These are phyloP conservation scores for Aythya fuligula DNA, from an alignment of 2,797 vertebrate genomes.

Conservation along the genomic window DNA sequence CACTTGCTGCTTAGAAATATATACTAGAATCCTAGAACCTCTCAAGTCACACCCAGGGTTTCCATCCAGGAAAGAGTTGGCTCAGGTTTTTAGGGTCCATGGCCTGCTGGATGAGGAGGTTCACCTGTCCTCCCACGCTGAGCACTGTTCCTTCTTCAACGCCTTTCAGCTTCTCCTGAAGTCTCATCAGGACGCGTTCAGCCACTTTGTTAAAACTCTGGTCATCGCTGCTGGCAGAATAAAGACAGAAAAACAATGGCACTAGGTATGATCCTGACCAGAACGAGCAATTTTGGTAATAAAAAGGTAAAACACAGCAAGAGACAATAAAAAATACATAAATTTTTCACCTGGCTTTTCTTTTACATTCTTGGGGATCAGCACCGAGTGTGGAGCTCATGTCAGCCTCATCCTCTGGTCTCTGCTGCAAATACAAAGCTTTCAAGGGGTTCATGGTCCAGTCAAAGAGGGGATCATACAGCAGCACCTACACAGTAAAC, in stretches of 20 bases:
- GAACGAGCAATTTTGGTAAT: background rate
- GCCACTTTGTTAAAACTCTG: slow-evolving; percentile 98
- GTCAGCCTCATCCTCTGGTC: slow-evolving; percentile 92
- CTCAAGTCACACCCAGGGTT: slow-evolving; percentile 89
- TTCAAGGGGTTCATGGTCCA: slow-evolving; percentile 99
- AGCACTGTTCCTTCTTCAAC: slow-evolving; percentile 95
- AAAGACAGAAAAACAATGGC: background rate
- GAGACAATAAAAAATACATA: background rate
- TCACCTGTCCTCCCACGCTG: slow-evolving; percentile 94
- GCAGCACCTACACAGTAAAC: slow-evolving; percentile 84
- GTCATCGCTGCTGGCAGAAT: slow-evolving; percentile 78
- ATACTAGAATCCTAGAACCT: background rate
- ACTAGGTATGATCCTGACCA: background rate
- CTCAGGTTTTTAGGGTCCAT: slow-evolving; percentile 98
- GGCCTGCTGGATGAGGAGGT: slow-evolving; percentile 97
- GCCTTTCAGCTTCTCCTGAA: slow-evolving; percentile 98
- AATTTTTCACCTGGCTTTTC: slow-evolving; percentile 82
- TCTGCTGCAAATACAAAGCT: slow-evolving; percentile 92
- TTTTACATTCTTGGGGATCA: slow-evolving; percentile 82
- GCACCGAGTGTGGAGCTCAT: slow-evolving; percentile 84
- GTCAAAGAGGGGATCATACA: slow-evolving; percentile 97
- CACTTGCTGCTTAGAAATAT: background rate
- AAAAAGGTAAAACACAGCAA: background rate
- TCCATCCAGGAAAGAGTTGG: slow-evolving; percentile 92
- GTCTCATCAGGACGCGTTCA: slow-evolving; percentile 93